phyloP scores from a whole-genome alignment of 2,888 invertebrate genomes.

The Dinocampus coccinellae region DNA sequence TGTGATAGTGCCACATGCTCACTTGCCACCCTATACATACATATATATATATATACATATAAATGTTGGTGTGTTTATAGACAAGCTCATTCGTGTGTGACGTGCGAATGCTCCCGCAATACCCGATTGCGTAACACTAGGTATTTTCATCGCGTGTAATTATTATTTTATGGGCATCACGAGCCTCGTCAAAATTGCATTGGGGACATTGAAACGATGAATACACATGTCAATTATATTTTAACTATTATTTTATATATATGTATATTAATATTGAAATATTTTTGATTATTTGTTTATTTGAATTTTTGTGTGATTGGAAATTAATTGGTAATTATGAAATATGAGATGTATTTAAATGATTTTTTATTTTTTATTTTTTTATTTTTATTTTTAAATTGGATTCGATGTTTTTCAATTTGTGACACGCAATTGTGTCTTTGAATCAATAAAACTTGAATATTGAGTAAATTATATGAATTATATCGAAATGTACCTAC shows the following conservation, averaged over 20 bases:
- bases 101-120: conserved; percentile 30
- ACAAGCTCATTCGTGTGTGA: conserved; percentile 18
- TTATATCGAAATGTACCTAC: neutral
- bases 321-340: neutral
- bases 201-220: neutral
- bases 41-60: neutral
- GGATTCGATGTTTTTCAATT: conserved; percentile 21
- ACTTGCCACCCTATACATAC: conserved; percentile 46
- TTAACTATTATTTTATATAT: neutral
- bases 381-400: too few species aligned
- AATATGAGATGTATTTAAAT: neutral
- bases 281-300: too few species aligned
- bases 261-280: neutral
- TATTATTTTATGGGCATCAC: conserved; percentile 62
- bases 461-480: conserved; percentile 5
- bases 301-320: neutral
- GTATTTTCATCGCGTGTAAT: conserved; percentile 56
- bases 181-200: conserved; percentile 54
- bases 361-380: neutral
- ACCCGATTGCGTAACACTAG: conserved; percentile 35
- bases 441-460: conserved; percentile 23
- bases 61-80: neutral
- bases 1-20: conserved; percentile 62
- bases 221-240: conserved; percentile 17
- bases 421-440: conserved; percentile 15